Evolutionary conservation across 2,888 invertebrate genomes (phyloP), one percentile per base, ranked within the genome.

Genomic region (Itoplectis maculator): DNA sequence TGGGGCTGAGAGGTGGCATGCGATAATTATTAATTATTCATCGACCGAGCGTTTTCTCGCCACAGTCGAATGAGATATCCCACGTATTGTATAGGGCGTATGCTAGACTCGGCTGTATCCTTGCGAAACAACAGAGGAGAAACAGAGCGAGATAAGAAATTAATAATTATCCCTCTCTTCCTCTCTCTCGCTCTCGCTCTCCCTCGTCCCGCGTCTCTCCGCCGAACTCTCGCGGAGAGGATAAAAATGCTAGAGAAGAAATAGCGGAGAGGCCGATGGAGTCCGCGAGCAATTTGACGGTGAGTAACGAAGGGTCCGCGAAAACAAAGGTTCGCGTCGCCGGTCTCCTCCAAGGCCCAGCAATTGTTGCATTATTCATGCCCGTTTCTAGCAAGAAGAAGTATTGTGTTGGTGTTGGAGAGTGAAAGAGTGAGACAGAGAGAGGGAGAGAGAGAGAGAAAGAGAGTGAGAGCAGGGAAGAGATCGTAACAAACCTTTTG

Each of bases 341-440:
- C 87, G 86, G 84, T 83, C 69, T 51, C 13, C 29, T 29, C 35
- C 56, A 47, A 47, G 76, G 49, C 72, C 61, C 82, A 72, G 85
- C 84, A 87, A 90, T 89, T 88, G 88, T 88, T 90, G 89, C 89
- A 90, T 90, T 90, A 90, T 90, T 90, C 90, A 90, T 90, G 88
- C 82, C 79, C 79, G 72, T 87, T 86, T 88, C 88, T 87, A 88
- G 89, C 85, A 87, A 87, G 86, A 87, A 87, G 83, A 73, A 80
- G 76, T 66, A 72, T 66, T 45, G 76, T 54, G 45, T 45, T 15
- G 75, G 61, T n/a, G 35, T 29, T 29, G 35, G 13, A 9, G 42
- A 61, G 56, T 45, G 70, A 66, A 69, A 76, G 54, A 15, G 29
- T 29, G 59, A 59, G n/a, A n/a, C n/a, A n/a, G n/a, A n/a, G 35